Percentiles rank a stretch among this genome's conserved stretches.
phyloP scores from a whole-genome alignment of 2,888 invertebrate species.

The Biston stratarius region DNA sequence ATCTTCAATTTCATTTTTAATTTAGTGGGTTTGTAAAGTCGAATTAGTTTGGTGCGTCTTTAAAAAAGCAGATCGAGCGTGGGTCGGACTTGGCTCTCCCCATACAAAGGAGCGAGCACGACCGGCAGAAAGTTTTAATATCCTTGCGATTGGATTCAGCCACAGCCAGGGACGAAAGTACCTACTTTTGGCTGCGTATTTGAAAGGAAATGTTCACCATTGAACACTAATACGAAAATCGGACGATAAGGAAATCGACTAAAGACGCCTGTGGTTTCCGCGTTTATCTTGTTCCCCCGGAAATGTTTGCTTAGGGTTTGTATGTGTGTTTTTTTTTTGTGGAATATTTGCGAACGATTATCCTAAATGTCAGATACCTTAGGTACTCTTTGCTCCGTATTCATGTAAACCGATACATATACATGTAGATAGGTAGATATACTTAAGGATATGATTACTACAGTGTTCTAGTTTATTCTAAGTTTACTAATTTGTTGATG shows the following conservation, averaged over 20 bases:
- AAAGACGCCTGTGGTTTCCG: constrained; percentile 56
- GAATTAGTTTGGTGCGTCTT: constrained; percentile 64
- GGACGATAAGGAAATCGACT: constrained; percentile 71
- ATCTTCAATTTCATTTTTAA: constrained; percentile 34
- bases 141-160: constrained; percentile 83
- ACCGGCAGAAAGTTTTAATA: constrained; percentile 83
- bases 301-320: constrained; percentile 35
- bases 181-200: constrained; percentile 38
- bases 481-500: background rate
- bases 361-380: background rate
- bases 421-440: too few species aligned
- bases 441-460: too few species aligned
- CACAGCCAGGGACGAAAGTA: constrained; percentile 69
- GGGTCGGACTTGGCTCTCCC: constrained; percentile 58
- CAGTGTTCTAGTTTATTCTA: too few species aligned
- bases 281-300: constrained; percentile 45
- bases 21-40: constrained; percentile 52
- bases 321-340: background rate
- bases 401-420: background rate
- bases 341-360: background rate
- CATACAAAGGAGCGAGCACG: constrained; percentile 70
- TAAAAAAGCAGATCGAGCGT: constrained; percentile 62
- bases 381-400: background rate
- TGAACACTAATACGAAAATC: constrained; percentile 75
- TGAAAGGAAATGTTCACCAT: constrained; percentile 48